Percentiles rank a stretch among this genome's conserved stretches.
Conservation (phyloP, 1,140 invertebrate genomes). For the Bombus pascuorum region DNA sequence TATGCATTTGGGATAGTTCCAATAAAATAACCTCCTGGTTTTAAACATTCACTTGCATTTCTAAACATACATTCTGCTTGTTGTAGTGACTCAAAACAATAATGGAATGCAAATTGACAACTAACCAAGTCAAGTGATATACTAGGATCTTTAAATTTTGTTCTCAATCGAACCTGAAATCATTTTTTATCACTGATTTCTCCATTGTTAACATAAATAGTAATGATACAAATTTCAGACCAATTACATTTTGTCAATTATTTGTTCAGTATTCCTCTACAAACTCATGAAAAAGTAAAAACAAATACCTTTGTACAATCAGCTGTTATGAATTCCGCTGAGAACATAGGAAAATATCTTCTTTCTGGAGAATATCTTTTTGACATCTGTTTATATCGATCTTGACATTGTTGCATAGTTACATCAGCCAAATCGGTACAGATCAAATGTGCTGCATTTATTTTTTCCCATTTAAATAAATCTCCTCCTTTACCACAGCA, state of each 20-base stretch:
- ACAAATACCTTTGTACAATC: constrained; percentile 92
- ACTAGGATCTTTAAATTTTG: constrained; percentile 88
- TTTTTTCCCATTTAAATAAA: constrained; percentile 96
- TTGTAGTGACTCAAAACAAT: constrained; percentile 95
- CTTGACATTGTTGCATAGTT: constrained; percentile 93
- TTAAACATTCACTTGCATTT: constrained; percentile 95
- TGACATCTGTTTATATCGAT: constrained; percentile 85
- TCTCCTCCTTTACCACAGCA: constrained; percentile 98
- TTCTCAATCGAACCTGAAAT: constrained; percentile 86
- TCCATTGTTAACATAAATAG: constrained; percentile 32
- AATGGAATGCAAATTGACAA: constrained; percentile 99
- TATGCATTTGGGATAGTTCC: constrained; percentile 97
- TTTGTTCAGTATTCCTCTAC: not conserved
- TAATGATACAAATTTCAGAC: not conserved
- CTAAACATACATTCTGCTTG: constrained; percentile 96
- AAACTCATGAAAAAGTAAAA: not conserved
- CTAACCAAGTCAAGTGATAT: constrained; percentile 94
- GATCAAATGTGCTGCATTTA: constrained; percentile 92
- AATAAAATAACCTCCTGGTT: constrained; percentile 96
- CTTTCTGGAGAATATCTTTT: constrained; percentile 70
- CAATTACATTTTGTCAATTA: not conserved
- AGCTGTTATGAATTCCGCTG: constrained; percentile 95
- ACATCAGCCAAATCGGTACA: constrained; percentile 97
- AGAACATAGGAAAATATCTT: constrained; percentile 84
- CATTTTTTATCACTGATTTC: constrained; percentile 66